Conservation (phyloP, 1,140 invertebrate species). For the Nomia melanderi region DNA sequence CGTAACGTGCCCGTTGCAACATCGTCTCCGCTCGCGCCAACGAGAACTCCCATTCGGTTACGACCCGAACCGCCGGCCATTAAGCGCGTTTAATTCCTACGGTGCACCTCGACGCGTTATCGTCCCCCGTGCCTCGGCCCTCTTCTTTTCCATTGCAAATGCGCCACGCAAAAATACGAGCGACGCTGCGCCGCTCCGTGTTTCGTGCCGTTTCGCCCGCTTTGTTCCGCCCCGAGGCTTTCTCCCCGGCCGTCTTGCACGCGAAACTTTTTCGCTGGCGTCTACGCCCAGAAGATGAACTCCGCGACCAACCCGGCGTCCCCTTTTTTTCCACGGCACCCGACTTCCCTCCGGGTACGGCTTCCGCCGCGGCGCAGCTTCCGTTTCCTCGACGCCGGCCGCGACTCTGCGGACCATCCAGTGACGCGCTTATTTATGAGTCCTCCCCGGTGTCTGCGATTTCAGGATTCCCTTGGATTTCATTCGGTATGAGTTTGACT, state of each 20-base stretch:
- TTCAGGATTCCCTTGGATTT: not conserved
- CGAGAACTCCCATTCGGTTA: not conserved
- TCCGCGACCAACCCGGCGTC: not conserved
- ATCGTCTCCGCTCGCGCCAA: not conserved
- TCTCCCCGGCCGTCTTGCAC: not conserved
- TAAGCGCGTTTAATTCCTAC: slow-evolving; percentile 20
- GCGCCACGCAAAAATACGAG: not conserved
- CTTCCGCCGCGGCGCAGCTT: slow-evolving; percentile 39
- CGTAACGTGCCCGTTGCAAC: slow-evolving; percentile 13
- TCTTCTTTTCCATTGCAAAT: not conserved
- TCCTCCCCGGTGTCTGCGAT: not conserved
- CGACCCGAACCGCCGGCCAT: not conserved
- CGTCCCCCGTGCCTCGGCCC: too few species aligned
- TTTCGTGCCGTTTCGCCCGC: not conserved
- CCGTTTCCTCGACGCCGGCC: slow-evolving; percentile 42
- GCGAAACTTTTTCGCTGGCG: not conserved
- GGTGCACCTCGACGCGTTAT: not conserved
- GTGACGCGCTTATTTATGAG: slow-evolving; percentile 28
- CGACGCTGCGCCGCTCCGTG: not conserved
- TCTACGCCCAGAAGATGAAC: not conserved
- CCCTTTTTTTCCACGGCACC: slow-evolving; percentile 16
- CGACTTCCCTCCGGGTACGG: slow-evolving; percentile 26
- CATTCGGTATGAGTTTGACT: too few species aligned
- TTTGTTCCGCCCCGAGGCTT: not conserved
- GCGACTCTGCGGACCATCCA: not conserved